Conservation (phyloP, 2,113 vertebrate species). For the Porphyrio hochstetteri region DNA sequence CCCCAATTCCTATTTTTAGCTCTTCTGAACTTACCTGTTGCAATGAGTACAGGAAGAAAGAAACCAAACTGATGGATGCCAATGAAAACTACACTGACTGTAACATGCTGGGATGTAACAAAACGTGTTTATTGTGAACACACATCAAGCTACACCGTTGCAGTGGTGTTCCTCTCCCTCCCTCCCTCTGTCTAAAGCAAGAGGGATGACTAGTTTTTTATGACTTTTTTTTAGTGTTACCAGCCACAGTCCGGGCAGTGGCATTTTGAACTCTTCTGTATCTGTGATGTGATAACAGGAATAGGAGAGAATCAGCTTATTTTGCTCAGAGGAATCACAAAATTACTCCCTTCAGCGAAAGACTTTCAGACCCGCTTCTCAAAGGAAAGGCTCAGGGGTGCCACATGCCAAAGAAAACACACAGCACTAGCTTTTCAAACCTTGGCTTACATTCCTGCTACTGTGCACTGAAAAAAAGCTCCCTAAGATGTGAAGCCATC, state of each 20-base stretch:
- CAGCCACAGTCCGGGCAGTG: neutral
- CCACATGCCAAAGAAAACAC: slow-evolving; percentile 78
- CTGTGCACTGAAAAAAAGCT: slow-evolving; percentile 74
- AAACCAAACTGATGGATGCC: neutral
- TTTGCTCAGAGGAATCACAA: slow-evolving; percentile 52
- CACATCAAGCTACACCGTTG: neutral
- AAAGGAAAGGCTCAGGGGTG: slow-evolving; percentile 51
- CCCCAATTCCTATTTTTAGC: neutral
- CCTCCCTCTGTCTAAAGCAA: neutral
- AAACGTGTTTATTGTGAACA: neutral
- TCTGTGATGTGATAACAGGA: neutral
- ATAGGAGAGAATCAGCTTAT: neutral
- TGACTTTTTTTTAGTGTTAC: neutral
- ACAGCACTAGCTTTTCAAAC: slow-evolving; percentile 67
- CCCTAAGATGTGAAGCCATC: slow-evolving; percentile 62
- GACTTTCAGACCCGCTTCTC: slow-evolving; percentile 54
- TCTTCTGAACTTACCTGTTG: neutral
- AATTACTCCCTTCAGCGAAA: slow-evolving; percentile 48
- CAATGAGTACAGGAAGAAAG: neutral
- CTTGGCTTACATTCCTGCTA: slow-evolving; percentile 75
- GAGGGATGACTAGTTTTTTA: neutral
- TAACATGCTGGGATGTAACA: neutral
- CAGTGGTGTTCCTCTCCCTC: neutral
- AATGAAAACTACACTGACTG: neutral
- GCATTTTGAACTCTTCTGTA: neutral